Percentiles rank a stretch among this genome's conserved stretches.
These are phyloP conservation scores for Streptopelia turtur DNA, from an alignment of 2,797 vertebrate genomes.

Conservation along the genomic window DNA sequence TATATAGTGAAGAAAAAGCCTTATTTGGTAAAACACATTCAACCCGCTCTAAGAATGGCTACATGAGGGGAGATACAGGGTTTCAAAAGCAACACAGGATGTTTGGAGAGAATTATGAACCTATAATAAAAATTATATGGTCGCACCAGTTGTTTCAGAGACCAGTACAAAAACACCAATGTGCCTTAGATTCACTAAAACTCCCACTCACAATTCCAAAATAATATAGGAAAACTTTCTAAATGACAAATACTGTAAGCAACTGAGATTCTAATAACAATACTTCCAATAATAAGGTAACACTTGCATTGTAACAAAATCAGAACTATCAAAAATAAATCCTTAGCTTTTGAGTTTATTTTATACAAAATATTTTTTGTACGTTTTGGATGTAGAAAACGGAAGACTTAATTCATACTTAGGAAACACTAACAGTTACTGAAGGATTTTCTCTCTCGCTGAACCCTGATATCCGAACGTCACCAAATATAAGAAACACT, in stretches of 20 bases:
- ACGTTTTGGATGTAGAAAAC: neutral
- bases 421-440: neutral
- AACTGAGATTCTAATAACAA: neutral
- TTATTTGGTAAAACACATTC: neutral
- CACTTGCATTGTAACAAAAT: neutral
- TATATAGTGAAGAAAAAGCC: rapidly evolving
- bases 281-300: neutral
- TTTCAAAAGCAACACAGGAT: neutral
- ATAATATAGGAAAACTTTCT: neutral
- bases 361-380: neutral
- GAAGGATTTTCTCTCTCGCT: neutral
- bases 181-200: neutral
- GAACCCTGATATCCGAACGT: neutral
- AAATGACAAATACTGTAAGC: neutral
- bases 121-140: neutral
- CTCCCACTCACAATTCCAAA: neutral
- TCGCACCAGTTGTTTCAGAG: neutral
- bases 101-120: neutral
- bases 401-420: neutral
- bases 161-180: neutral
- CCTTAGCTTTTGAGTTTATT: neutral
- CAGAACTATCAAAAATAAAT: neutral
- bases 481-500: neutral
- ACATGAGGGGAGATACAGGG: neutral
- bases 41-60: neutral